A percentile compares a stretch with the other conserved stretches of the same genome.
phyloP scores from a whole-genome alignment of 2,113 vertebrate species.

The Amazona vittata region DNA sequence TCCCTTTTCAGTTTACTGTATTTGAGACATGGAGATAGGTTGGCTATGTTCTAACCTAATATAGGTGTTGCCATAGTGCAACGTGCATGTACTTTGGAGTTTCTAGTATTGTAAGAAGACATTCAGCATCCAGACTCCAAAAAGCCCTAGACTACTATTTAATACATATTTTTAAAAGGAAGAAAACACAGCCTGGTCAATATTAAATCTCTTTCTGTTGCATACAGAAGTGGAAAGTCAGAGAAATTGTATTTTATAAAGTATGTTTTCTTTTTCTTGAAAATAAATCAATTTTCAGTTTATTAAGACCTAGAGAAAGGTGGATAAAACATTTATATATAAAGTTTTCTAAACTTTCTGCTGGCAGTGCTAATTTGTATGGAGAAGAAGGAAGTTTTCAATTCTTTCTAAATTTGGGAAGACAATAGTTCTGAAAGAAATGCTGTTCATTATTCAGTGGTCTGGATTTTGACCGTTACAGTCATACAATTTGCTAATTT shows the following conservation, averaged over 20 bases:
- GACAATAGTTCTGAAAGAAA: not conserved
- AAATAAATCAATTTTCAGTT: not conserved
- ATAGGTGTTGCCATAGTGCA: not conserved
- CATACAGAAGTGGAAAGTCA: not conserved
- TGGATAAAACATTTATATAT: not conserved
- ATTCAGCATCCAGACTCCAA: not conserved
- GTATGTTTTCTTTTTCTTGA: not conserved
- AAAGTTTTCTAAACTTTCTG: not conserved
- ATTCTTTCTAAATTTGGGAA: not conserved
- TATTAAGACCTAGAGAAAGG: not conserved
- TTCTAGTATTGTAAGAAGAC: not conserved
- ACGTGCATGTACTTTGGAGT: not conserved
- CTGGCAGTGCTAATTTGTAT: not conserved
- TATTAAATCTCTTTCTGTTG: not conserved
- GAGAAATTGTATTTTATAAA: not conserved
- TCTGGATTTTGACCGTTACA: not conserved
- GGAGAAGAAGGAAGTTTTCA: not conserved
- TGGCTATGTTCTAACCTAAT: not conserved
- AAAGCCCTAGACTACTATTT: not conserved
- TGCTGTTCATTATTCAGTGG: not conserved
- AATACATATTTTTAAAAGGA: not conserved
- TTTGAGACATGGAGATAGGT: not conserved
- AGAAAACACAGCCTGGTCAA: not conserved
- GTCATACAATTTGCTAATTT: not conserved
- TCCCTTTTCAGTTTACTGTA: not conserved